Percentiles rank a stretch among this genome's conserved stretches.
Conservation (phyloP, 1,140 invertebrate genomes). For the Amphibalanus amphitrite region DNA sequence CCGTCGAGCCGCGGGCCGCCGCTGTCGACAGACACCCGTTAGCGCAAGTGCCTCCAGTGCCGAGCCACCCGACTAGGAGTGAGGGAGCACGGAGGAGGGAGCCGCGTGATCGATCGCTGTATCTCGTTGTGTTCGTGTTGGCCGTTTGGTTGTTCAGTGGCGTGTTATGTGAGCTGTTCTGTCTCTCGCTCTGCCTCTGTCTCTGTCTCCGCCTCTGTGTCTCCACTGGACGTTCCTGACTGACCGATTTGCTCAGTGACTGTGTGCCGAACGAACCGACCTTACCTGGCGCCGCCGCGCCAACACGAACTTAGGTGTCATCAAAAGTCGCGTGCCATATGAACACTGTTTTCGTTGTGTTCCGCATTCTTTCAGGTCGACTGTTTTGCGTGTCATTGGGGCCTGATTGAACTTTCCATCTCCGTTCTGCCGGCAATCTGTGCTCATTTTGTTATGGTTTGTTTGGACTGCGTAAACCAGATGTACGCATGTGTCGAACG, state of each 20-base stretch:
- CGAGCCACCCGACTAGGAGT: no score
- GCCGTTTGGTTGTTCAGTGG: not conserved
- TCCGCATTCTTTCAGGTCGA: not conserved
- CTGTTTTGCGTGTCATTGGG: no score
- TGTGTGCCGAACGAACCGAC: not conserved
- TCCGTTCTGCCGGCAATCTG: not conserved
- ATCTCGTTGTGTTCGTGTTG: not conserved
- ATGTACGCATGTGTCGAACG: not conserved
- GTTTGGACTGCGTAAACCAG: not conserved
- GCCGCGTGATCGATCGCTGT: not conserved
- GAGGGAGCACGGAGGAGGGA: not conserved
- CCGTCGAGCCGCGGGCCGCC: no score
- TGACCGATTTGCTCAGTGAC: not conserved
- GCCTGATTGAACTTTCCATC: not conserved
- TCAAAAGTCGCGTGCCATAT: not conserved
- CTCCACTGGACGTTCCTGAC: not conserved
- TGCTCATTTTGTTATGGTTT: not conserved
- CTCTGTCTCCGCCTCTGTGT: no score
- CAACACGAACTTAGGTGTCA: not conserved
- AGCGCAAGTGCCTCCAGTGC: not conserved
- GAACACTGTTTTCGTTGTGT: not conserved
- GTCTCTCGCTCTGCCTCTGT: no score
- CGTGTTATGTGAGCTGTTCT: not conserved
- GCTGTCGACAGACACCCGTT: not conserved
- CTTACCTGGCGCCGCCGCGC: not conserved